Base-by-base conservation (phyloP, 2,797 vertebrate species). In the Sebastes matsubarae region DNA sequence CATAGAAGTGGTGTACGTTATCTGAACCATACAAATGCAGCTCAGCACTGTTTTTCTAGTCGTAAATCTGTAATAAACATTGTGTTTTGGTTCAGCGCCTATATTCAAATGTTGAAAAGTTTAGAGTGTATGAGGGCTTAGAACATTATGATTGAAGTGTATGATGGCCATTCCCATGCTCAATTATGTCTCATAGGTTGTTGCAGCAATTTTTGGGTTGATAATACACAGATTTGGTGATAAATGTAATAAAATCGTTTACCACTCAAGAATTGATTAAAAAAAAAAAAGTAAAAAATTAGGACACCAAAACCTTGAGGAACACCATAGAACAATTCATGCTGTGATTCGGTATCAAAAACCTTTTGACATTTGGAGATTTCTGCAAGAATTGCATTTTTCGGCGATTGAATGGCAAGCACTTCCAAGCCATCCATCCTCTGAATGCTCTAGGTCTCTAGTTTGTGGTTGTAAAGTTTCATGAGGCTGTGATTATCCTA, bases 381-480 rank as follows among this genome's bases (percentile, higher is more conserved):
- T 59, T 59, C 27, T 59, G 1, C 25, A 58, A 16, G 13, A 0
- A 58, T 16, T 58, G 25, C 8, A 29, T 29, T 59, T 59, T 59
- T 59, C 12, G 3, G 4, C 20, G 0, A 9, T 52, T 20, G 18
- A 0, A 52, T 52, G 50, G 18, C 1, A 8, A 52, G 20, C 50
- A 52, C 20, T 20, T 52, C 18, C 50, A 52, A 52, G 50, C 50
- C 1, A 52, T 46, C 16, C 16, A 0, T 46, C 16, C 16, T 46
- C 42, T 46, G 42, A 18, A 46, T 46, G 42, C 42, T 46, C 42
- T 52, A 52, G 20, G 20, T 4, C 18, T 52, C 50, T 52, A 52
- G 18, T 52, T n/a, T 52, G 50, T 10, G 18, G 50, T 0, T 52
- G 18, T 52, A n/a, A 52, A n/a, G 50, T 52, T 52, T 25, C 12